Percentiles rank a stretch among this genome's conserved stretches.
phyloP scores from a whole-genome alignment of 2,797 vertebrate species.

The Pteropus rufus region DNA sequence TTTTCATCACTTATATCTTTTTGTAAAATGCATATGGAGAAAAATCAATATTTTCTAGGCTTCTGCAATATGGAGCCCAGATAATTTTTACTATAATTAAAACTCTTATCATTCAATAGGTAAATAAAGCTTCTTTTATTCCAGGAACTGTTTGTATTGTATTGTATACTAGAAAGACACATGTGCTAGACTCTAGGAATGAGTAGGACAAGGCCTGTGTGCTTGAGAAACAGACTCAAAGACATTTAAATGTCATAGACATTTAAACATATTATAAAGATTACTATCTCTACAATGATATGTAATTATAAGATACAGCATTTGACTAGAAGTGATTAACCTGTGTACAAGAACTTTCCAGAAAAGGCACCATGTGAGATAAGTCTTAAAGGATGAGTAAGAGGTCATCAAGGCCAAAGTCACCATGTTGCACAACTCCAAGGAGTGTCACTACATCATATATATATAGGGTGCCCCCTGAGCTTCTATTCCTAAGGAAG shows the following conservation, averaged over 20 bases:
- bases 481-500: not conserved
- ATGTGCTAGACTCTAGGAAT: not conserved
- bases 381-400: not conserved
- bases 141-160: not conserved
- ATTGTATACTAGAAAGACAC: not conserved
- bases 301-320: not conserved
- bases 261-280: not conserved
- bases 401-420: not conserved
- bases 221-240: not conserved
- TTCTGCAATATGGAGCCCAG: not conserved
- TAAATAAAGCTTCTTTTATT: not conserved
- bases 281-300: not conserved
- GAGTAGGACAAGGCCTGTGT: not conserved
- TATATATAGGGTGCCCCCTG: not conserved
- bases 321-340: not conserved
- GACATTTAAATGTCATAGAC: not conserved
- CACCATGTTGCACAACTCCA: not conserved
- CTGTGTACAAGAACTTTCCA: not conserved
- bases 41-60: slow-evolving; percentile 5
- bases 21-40: not conserved
- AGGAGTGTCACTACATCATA: not conserved
- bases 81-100: not conserved
- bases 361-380: not conserved
- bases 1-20: not conserved
- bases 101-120: not conserved